phyloP scores from a whole-genome alignment of 2,888 invertebrate species.

The Hypena proboscidalis region DNA sequence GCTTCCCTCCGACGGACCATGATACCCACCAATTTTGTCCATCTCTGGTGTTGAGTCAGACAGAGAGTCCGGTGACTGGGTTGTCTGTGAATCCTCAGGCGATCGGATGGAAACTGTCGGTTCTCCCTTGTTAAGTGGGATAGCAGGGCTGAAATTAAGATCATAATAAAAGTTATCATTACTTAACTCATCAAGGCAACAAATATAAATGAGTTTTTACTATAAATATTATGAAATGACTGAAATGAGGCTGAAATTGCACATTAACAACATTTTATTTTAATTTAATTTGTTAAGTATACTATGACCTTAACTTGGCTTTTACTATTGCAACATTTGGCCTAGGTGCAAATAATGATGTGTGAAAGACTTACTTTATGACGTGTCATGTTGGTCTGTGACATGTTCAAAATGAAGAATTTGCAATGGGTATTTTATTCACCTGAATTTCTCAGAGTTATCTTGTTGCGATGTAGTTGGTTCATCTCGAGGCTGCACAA shows the following conservation, averaged over 20 bases:
- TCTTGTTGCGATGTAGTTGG: conserved; percentile 29
- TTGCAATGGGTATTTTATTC: no score
- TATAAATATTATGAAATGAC: no score
- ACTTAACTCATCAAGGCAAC: no score
- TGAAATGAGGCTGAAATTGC: no score
- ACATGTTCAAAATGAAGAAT: not conserved
- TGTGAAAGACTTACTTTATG: no score
- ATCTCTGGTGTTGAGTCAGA: conserved; percentile 65
- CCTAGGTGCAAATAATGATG: no score
- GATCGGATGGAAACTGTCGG: conserved; percentile 71
- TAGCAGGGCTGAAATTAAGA: conserved; percentile 71
- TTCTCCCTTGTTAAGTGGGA: conserved; percentile 78
- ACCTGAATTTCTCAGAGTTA: conserved; percentile 70
- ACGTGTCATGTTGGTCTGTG: not conserved
- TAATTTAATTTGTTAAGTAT: no score
- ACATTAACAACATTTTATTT: no score
- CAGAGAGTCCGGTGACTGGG: conserved; percentile 68
- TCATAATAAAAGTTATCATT: not conserved
- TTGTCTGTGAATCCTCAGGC: conserved; percentile 70
- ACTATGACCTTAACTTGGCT: no score
- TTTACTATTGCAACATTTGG: no score
- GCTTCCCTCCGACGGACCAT: no score
- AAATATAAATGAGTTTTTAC: no score
- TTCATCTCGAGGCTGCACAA: conserved; percentile 52
- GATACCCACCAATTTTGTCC: conserved; percentile 64